phyloP scores from a whole-genome alignment of 2,888 invertebrate species.

The Lacanobia oleracea region DNA sequence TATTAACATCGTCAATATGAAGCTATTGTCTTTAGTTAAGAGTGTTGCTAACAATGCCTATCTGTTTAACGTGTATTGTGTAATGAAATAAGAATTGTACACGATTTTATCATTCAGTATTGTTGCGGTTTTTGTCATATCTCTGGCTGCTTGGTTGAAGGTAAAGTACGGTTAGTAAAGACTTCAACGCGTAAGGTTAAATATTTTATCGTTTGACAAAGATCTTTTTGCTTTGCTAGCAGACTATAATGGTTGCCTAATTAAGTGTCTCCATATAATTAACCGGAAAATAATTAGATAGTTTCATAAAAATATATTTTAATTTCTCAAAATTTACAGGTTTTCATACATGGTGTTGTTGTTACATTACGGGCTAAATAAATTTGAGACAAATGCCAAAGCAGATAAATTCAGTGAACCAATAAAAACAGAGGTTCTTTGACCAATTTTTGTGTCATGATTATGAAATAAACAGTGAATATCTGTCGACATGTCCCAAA shows the following conservation, averaged over 20 bases:
- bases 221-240: neutral
- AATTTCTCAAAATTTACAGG: too few species aligned
- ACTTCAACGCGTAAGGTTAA: conserved; percentile 46
- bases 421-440: too few species aligned
- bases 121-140: conserved; percentile 57
- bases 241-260: neutral
- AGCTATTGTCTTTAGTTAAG: conserved; percentile 52
- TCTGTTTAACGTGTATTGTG: conserved; percentile 58
- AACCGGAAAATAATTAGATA: too few species aligned
- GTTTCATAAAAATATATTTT: neutral
- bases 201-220: neutral
- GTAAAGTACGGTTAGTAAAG: conserved; percentile 36
- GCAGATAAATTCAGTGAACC: too few species aligned
- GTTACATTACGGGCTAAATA: too few species aligned
- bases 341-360: too few species aligned
- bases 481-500: too few species aligned
- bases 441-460: too few species aligned
- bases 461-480: too few species aligned
- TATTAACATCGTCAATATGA: conserved; percentile 50
- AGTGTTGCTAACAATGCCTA: conserved; percentile 56
- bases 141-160: conserved; percentile 29
- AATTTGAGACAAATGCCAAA: too few species aligned
- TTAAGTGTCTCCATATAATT: neutral
- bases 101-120: conserved; percentile 59
- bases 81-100: conserved; percentile 54